phyloP scores from a whole-genome alignment of 1,140 invertebrate genomes.

The Eueides isabella region DNA sequence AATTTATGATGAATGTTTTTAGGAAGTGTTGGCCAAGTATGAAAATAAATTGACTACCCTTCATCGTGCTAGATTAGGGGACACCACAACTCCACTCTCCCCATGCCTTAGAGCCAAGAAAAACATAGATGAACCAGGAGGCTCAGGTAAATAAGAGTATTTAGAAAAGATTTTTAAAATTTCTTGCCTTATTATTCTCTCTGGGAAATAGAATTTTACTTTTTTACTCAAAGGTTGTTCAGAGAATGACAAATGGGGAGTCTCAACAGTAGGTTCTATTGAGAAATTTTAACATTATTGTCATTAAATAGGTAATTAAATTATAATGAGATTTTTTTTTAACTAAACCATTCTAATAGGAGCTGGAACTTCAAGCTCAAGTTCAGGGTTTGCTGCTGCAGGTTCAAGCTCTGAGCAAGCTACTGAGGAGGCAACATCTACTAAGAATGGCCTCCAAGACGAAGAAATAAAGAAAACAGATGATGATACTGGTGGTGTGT shows the following conservation, averaged over 20 bases:
- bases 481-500: constrained; percentile 73
- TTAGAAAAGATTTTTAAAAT: no score
- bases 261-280: no score
- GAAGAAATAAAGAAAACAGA: constrained; percentile 49
- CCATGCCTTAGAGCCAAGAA: constrained; percentile 76
- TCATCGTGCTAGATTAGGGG: constrained; percentile 64
- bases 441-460: constrained; percentile 58
- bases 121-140: constrained; percentile 60
- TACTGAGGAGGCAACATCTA: constrained; percentile 60
- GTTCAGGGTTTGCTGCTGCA: constrained; percentile 52
- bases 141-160: constrained; percentile 64
- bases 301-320: constrained; percentile 8
- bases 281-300: constrained; percentile 10
- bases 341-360: constrained; percentile 28
- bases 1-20: no score
- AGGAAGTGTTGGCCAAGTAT: constrained; percentile 78
- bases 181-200: no score
- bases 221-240: no score
- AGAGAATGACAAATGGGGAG: no score
- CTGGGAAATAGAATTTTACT: no score
- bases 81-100: constrained; percentile 68
- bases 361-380: constrained; percentile 64
- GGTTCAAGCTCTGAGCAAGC: constrained; percentile 66
- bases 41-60: constrained; percentile 69
- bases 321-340: not conserved